Base-by-base conservation (phyloP, 2,797 vertebrate species). In the Hippoglossus hippoglossus region DNA sequence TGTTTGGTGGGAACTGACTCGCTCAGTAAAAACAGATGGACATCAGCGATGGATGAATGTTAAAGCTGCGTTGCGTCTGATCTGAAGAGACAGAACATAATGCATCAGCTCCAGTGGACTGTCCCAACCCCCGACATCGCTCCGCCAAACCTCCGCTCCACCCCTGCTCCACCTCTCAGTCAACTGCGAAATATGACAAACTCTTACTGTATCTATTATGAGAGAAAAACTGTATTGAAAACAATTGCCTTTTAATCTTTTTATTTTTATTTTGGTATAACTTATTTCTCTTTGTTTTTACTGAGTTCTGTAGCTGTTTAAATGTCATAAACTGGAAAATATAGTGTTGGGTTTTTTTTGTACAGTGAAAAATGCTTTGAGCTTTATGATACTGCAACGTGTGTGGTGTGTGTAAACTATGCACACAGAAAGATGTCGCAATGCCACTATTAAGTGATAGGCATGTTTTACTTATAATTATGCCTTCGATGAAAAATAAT, bases 281-380 rank as follows among this genome's bases (percentile, higher is more conserved):
- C 76, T 95, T 94, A 93, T 95, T 94, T 80, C 4, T 84, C 67
- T 71, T 80, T 58, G 41, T 89, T 87, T 87, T 52, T 81, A 50
- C 63, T 85, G 63, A 60, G 61, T 66, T 87, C 57, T 78, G 68
- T 91, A 78, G 79, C 80, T 83, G 77, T 89, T 88, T 91, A 69
- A 79, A 83, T 89, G 86, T 90, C 69, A 57, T 85, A 69, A 93
- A 92, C 87, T 93, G 92, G 89, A 90, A 92, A 80, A 75, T 75
- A 67, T 79, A 62, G 61, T 87, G 78, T 77, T 59, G 75, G 59
- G 88, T 79, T 87, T 67, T 72, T 87, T 85, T 79, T 90, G 87
- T 88, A 85, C 73, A 80, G 75, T 86, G 54, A 75, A 78, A 85
- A 81, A 61, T 74, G 67, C 65, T 77, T 87, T 76, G 24, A 80